Evolutionary conservation across 1,140 invertebrate species (phyloP), one percentile per base, ranked within the genome.

Genomic region (Brachionus paranguensis): DNA sequence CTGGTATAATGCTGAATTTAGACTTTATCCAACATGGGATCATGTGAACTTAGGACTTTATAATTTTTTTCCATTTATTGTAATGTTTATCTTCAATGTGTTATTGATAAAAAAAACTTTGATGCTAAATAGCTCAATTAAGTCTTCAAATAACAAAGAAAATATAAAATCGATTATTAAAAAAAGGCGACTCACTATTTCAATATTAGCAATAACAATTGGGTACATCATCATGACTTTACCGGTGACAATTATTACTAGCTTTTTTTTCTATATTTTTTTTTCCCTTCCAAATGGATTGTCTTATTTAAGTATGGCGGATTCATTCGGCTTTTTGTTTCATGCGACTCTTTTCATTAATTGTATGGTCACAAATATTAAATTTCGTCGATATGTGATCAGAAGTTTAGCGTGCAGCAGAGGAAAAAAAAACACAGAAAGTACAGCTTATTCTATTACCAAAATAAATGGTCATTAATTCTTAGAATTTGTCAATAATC

Each of bases 161-260:
- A 0, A 27, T 3, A 14, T 79, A 41, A 55, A 41, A 29, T 17
- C 27, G 27, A 60, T 79, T 2, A 29, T 6, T 8, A 50, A 27
- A 64, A 79, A 79, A 10, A 29, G 76, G 33, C 11, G 47, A 33
- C 8, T 79, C 1, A 60, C 76, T 14, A 79, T 79, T 41, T 60
- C 47, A n/a, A 27, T 79, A 8, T 60, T 79, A 20, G 41, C 27
- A 11, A 79, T 79, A 37, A 53, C 76, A 37, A 55, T 79, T 64
- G 76, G 45, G 8, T 79, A 20, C 41, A 79, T 79, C 24, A n/a
- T 79, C 10, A 53, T 79, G 76, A 79, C 76, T 10, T 37, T 17
- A 27, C 76, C 76, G n/a, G 45, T 47, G 14, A n/a, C 76, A n/a
- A 53, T 79, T 27, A 14, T 14, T 10, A 55, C 20, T 64, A 20